phyloP scores from a whole-genome alignment of 2,888 invertebrate species.

The Cryptophagus acutangulus region DNA sequence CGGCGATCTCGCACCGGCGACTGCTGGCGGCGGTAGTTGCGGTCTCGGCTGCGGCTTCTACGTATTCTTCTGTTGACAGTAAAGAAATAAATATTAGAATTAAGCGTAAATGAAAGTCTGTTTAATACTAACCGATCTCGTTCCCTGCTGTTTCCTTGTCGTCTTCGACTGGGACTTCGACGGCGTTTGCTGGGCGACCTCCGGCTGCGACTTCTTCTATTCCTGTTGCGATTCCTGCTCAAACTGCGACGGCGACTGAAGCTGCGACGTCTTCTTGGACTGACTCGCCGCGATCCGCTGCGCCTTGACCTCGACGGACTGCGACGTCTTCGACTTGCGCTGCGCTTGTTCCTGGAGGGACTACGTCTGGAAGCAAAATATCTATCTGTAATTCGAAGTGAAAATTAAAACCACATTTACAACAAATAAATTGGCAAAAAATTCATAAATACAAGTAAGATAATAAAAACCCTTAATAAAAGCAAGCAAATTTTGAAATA shows the following conservation, averaged over 20 bases:
- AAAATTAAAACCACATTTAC: slow-evolving; percentile 17
- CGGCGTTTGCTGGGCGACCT: slow-evolving; percentile 1
- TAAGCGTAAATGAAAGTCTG: slow-evolving; percentile 7
- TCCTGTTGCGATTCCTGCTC: slow-evolving; percentile 36
- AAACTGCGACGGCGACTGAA: slow-evolving; percentile 38
- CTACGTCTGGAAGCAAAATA: slow-evolving; percentile 41
- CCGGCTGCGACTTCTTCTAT: slow-evolving; percentile 34
- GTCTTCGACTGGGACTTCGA: slow-evolving; percentile 5
- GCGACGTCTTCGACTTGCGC: slow-evolving; percentile 39
- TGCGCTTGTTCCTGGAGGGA: slow-evolving; percentile 39
- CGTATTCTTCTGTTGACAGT: slow-evolving; percentile 32
- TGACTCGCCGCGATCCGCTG: slow-evolving; percentile 36
- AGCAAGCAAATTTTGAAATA: slow-evolving; percentile 3
- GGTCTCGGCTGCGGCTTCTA: slow-evolving; percentile 44
- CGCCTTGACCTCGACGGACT: slow-evolving; percentile 37
- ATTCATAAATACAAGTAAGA: slow-evolving; percentile 16
- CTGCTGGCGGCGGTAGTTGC: slow-evolving; percentile 35
- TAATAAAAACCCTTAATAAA: neutral
- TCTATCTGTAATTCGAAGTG: slow-evolving; percentile 36
- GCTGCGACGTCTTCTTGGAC: slow-evolving; percentile 39
- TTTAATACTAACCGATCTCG: slow-evolving; percentile 8
- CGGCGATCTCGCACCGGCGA: slow-evolving; percentile 38
- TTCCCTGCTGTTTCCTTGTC: slow-evolving; percentile 1
- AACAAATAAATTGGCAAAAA: slow-evolving; percentile 9
- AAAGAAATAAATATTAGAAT: slow-evolving; percentile 9